Evolutionary conservation across 2,888 invertebrate genomes (phyloP).

Genomic region (Spialia ferax): DNA sequence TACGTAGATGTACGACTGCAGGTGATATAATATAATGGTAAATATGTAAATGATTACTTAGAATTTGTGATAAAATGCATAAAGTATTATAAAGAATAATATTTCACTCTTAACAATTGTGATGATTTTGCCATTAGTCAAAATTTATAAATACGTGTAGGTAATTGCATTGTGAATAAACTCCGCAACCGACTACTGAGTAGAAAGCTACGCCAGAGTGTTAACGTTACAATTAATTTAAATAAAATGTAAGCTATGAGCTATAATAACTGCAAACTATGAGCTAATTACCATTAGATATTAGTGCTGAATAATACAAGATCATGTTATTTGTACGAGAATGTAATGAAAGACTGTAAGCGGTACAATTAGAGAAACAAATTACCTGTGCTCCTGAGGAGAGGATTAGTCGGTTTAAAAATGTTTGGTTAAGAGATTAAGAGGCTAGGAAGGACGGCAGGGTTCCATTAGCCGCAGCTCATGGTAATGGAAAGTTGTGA

Average conservation of each 20-base stretch:
- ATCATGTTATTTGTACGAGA: constrained; percentile 48
- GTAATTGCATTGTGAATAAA: constrained; percentile 49
- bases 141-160: constrained; percentile 65
- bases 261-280: constrained; percentile 45
- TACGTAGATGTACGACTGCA: constrained; percentile 52
- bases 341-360: constrained; percentile 52
- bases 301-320: constrained; percentile 42
- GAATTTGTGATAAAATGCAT: constrained; percentile 63
- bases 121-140: constrained; percentile 84
- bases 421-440: constrained; percentile 8
- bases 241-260: constrained; percentile 48
- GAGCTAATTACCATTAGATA: constrained; percentile 13
- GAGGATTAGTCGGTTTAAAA: constrained; percentile 57
- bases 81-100: constrained; percentile 55
- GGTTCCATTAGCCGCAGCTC: constrained; percentile 1
- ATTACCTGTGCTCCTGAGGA: constrained; percentile 75
- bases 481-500: constrained; percentile 39
- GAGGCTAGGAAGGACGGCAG: constrained; percentile 6
- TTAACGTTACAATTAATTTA: constrained; percentile 48
- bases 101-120: constrained; percentile 83
- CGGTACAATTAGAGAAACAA: constrained; percentile 55
- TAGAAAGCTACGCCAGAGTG: constrained; percentile 60
- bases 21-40: constrained; percentile 55
- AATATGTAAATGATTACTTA: constrained; percentile 46
- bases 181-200: constrained; percentile 58